phyloP scores from a whole-genome alignment of 2,113 vertebrate genomes.

The Engraulis encrasicolus region DNA sequence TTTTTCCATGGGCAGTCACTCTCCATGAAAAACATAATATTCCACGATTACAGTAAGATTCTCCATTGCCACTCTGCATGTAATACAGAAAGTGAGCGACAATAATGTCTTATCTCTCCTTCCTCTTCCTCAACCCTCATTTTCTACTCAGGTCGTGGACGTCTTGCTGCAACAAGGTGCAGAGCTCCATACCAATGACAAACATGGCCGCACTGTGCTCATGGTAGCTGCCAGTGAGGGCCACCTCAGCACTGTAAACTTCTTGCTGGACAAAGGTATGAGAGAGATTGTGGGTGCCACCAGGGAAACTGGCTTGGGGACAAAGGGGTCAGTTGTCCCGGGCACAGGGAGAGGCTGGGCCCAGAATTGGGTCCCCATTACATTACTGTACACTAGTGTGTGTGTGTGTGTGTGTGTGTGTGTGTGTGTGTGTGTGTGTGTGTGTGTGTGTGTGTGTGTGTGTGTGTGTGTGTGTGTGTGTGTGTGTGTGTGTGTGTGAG shows the following conservation, averaged over 20 bases:
- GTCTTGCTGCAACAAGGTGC: slow-evolving; percentile 83
- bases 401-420: neutral
- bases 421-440: slow-evolving; percentile 26
- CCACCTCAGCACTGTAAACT: slow-evolving; percentile 84
- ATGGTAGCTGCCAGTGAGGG: slow-evolving; percentile 95
- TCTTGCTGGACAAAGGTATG: slow-evolving; percentile 89
- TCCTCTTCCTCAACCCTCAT: neutral
- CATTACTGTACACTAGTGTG: too few relatives aligned
- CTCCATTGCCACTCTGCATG: too few relatives aligned
- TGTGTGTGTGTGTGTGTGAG: too few relatives aligned
- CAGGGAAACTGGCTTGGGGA: neutral
- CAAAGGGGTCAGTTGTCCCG: too few relatives aligned
- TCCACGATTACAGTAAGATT: too few relatives aligned
- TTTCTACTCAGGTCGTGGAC: slow-evolving; percentile 80
- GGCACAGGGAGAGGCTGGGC: too few relatives aligned
- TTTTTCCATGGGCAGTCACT: too few relatives aligned
- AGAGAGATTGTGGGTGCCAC: slow-evolving; percentile 16
- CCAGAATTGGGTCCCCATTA: too few relatives aligned
- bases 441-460: too few relatives aligned
- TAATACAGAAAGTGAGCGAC: neutral
- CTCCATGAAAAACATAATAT: too few relatives aligned
- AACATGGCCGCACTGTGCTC: slow-evolving; percentile 87
- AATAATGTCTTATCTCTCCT: neutral
- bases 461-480: too few relatives aligned
- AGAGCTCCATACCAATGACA: slow-evolving; percentile 86